Evolutionary conservation across 2,888 invertebrate species (phyloP), one percentile per base, ranked within the genome.

Genomic region (Orchesella flavescens): DNA sequence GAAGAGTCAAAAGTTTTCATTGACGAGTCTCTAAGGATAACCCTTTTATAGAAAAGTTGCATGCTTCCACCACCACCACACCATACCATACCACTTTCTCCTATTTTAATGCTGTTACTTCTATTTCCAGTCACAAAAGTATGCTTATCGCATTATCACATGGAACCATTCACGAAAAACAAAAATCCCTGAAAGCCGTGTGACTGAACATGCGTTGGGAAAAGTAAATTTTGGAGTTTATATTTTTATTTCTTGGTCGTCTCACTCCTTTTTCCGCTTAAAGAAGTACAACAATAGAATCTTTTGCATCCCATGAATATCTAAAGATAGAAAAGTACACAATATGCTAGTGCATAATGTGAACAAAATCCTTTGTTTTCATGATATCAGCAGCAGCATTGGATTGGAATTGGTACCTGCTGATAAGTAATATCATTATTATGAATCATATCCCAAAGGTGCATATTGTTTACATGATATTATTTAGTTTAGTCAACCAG

Each of bases 11-110:
- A 77, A 68, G 74, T 81, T 81, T 81, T 69, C 81, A 71, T 34
- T 71, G 82, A 82, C 82, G 75, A 75, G 82, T 75, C 82, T 75
- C 82, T 71, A 12, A 80, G 82, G 82, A 82, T 69, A 75, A 71
- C 71, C 69, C 53, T 69, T 63, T 68, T 61, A 61, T 71, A 24
- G 13, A 49, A 49, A 49, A 72, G 57, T 24, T 72, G 23, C 71
- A 34, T 34, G 7, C 34, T 34, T 34, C 34, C 34, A 34, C 34
- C 34, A 34, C 34, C 7, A 4, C 34, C n/a, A n/a, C n/a, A n/a
- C n/a, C n/a, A n/a, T n/a, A n/a, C n/a, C n/a, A n/a, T n/a, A n/a
- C n/a, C n/a, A n/a, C n/a, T n/a, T 13, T n/a, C 17, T n/a, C n/a
- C 34, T 53, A 44, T 73, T 34, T 61, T 53, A 72, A 72, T 61